Evolutionary conservation across 2,113 vertebrate species (phyloP).

Genomic region (Mandrillus leucophaeus): DNA sequence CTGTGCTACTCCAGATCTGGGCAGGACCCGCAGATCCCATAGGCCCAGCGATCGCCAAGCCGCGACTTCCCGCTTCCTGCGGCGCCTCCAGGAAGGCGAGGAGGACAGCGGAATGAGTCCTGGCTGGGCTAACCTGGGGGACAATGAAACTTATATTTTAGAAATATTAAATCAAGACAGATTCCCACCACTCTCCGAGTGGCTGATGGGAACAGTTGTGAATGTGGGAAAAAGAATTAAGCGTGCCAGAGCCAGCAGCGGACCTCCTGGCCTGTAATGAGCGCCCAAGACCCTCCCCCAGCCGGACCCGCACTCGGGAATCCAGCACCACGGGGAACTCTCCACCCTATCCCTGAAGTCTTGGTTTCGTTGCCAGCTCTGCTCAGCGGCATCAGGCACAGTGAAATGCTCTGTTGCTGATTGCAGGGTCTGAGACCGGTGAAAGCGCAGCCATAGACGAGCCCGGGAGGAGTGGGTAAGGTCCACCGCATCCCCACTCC

Average conservation of each 20-base stretch:
- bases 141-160: constrained; percentile 36
- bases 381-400: not conserved
- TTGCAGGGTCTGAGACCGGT: not conserved
- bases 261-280: not conserved
- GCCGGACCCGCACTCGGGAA: not conserved
- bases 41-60: not conserved
- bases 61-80: constrained; percentile 60
- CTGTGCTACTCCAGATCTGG: not conserved
- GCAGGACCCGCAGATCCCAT: not conserved
- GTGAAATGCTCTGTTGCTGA: not conserved
- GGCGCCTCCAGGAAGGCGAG: not conserved
- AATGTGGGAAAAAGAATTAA: not conserved
- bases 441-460: not conserved
- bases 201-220: not conserved
- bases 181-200: not conserved
- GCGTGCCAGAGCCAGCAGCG: not conserved
- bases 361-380: not conserved
- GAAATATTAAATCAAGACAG: constrained; percentile 2
- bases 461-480: not conserved
- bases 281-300: not conserved
- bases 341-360: not conserved
- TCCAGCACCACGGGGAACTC: not conserved
- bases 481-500: not conserved
- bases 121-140: not conserved
- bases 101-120: not conserved